Percentiles rank a stretch among this genome's conserved stretches.
phyloP scores from a whole-genome alignment of 1,140 invertebrate genomes.

The Chymomyza costata region DNA sequence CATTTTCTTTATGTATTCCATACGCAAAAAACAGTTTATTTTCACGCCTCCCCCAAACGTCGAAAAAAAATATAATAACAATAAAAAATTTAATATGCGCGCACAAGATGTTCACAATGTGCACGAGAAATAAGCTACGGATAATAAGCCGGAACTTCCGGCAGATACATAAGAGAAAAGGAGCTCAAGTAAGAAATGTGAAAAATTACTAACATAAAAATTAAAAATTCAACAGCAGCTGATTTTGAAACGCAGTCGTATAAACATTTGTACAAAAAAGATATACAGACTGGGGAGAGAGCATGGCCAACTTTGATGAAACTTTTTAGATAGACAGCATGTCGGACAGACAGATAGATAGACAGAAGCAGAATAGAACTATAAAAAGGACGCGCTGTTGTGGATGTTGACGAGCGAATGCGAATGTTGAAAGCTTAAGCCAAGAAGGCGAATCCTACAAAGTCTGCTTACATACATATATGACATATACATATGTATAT shows the following conservation, averaged over 20 bases:
- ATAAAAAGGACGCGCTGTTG: too few relatives aligned
- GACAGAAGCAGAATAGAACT: background rate
- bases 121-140: conserved; percentile 35
- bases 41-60: conserved; percentile 39
- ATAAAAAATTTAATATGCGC: conserved; percentile 71
- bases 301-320: conserved; percentile 13
- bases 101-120: conserved; percentile 64
- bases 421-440: conserved; percentile 27
- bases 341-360: background rate
- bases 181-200: conserved; percentile 48
- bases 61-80: conserved; percentile 26
- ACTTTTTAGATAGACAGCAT: background rate
- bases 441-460: conserved; percentile 4
- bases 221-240: conserved; percentile 73
- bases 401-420: conserved; percentile 12
- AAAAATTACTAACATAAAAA: conserved; percentile 73
- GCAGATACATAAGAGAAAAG: too few relatives aligned
- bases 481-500: conserved; percentile 1
- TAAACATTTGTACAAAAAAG: background rate
- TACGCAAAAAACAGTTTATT: too few relatives aligned
- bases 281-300: conserved; percentile 33
- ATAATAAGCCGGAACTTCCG: background rate
- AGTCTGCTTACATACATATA: background rate
- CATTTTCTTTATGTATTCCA: too few relatives aligned
- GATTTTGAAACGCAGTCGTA: conserved; percentile 35